Conservation (phyloP, 2,888 invertebrate genomes). For the Candidula unifasciata region DNA sequence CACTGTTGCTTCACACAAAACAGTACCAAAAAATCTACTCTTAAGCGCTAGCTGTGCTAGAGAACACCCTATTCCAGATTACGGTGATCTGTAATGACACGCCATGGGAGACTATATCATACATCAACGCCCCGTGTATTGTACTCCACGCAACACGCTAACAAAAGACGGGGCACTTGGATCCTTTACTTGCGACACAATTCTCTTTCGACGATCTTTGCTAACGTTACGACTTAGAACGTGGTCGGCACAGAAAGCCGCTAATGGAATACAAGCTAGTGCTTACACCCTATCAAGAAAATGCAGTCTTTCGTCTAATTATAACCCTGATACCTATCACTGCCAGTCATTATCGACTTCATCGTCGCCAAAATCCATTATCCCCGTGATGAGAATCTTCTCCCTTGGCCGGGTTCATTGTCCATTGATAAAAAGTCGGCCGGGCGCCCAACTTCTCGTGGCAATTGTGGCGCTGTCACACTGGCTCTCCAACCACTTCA, state of each 20-base stretch:
- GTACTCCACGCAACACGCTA: too few species aligned
- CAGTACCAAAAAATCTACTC: too few species aligned
- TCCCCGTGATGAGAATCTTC: not conserved
- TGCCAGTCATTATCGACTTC: not conserved
- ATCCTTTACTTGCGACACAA: too few species aligned
- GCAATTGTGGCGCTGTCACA: slow-evolving; percentile 3
- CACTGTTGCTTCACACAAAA: too few species aligned
- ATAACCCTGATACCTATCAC: not conserved
- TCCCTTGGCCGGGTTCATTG: not conserved
- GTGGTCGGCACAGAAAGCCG: not conserved
- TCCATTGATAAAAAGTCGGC: not conserved
- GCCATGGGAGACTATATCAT: too few species aligned
- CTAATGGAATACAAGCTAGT: not conserved
- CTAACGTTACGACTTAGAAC: not conserved
- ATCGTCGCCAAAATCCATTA: not conserved
- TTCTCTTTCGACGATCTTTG: too few species aligned
- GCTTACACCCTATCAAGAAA: not conserved
- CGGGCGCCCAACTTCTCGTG: not conserved
- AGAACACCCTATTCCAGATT: too few species aligned
- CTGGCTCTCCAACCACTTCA: not conserved
- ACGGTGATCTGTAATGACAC: too few species aligned
- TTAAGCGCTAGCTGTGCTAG: too few species aligned
- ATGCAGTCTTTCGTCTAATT: slow-evolving; percentile 1
- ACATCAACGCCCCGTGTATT: too few species aligned
- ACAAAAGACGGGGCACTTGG: too few species aligned